These are phyloP conservation scores for Crocidura indochinensis DNA, from an alignment of 2,797 vertebrate genomes.

Conservation along the genomic window DNA sequence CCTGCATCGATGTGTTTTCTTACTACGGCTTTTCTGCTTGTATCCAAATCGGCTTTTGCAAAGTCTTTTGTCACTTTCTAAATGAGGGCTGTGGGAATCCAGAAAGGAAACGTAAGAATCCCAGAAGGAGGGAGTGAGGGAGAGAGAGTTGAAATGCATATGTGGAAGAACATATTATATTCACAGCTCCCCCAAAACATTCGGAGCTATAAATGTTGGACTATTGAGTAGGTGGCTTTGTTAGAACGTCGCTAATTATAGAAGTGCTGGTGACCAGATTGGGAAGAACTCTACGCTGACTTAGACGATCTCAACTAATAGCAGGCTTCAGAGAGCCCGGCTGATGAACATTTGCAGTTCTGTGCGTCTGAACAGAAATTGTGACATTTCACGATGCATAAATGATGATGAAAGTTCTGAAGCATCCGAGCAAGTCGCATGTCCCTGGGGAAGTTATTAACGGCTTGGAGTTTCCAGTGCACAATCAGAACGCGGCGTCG, in stretches of 20 bases:
- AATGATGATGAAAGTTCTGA: slow-evolving; percentile 77
- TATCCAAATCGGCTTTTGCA: slow-evolving; percentile 69
- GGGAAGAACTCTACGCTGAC: slow-evolving; percentile 74
- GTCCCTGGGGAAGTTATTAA: slow-evolving; percentile 77
- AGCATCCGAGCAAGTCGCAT: slow-evolving; percentile 64
- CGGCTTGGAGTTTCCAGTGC: slow-evolving; percentile 38
- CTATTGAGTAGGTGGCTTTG: slow-evolving; percentile 79
- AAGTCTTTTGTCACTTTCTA: slow-evolving; percentile 75
- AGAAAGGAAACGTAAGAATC: slow-evolving; percentile 73
- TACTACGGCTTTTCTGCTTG: slow-evolving; percentile 53
- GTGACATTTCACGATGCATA: slow-evolving; percentile 83
- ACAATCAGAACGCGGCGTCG: slow-evolving; percentile 74
- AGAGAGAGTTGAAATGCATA: slow-evolving; percentile 70
- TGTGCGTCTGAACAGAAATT: slow-evolving; percentile 75
- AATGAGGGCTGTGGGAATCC: slow-evolving; percentile 71
- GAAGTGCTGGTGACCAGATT: slow-evolving; percentile 70
- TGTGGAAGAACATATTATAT: slow-evolving; percentile 69
- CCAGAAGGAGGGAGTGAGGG: slow-evolving; percentile 70
- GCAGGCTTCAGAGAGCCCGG: slow-evolving; percentile 72
- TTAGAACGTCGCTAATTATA: slow-evolving; percentile 81
- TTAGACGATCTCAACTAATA: slow-evolving; percentile 76
- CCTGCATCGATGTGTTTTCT: slow-evolving; percentile 44
- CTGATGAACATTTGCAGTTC: slow-evolving; percentile 74
- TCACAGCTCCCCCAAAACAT: slow-evolving; percentile 75
- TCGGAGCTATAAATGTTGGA: slow-evolving; percentile 77